These are phyloP conservation scores for Biston stratarius DNA, from an alignment of 2,888 invertebrate genomes.

Conservation along the genomic window DNA sequence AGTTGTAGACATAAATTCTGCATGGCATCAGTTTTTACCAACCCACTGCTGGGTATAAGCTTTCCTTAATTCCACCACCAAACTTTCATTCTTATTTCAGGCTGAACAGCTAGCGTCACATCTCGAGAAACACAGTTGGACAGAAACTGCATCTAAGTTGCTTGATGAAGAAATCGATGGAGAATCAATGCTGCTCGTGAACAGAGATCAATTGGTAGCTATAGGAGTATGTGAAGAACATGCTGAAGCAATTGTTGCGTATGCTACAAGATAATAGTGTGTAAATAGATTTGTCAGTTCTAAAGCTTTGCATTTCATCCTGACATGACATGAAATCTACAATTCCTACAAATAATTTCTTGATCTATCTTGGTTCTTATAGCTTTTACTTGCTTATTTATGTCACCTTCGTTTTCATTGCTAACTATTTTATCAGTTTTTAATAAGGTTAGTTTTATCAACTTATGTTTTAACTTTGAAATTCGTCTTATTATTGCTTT, in stretches of 20 bases:
- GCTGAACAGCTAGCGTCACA: constrained; percentile 63
- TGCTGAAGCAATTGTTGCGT: constrained; percentile 68
- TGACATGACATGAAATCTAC: neutral
- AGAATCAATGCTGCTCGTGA: constrained; percentile 72
- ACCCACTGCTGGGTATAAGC: too few species aligned
- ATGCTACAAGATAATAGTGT: constrained; percentile 46
- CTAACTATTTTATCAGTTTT: too few species aligned
- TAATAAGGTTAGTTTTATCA: too few species aligned
- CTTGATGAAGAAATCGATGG: constrained; percentile 80
- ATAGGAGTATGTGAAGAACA: constrained; percentile 74
- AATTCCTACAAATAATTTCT: too few species aligned
- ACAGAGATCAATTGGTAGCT: constrained; percentile 66
- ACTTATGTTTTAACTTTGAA: too few species aligned
- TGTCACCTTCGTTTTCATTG: too few species aligned
- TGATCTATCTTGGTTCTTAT: too few species aligned
- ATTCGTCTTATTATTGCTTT: neutral
- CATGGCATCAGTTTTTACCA: too few species aligned
- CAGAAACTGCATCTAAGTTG: constrained; percentile 66
- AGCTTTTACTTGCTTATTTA: too few species aligned
- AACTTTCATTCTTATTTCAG: constrained; percentile 50
- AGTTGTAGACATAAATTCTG: too few species aligned
- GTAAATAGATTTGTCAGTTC: neutral
- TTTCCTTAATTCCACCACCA: too few species aligned
- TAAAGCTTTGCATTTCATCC: neutral
- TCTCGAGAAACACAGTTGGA: constrained; percentile 66